A percentile compares a stretch with the other conserved stretches of the same genome.
Evolutionary conservation across 2,797 vertebrate genomes (phyloP).

Genomic region (Mus minutoides): DNA sequence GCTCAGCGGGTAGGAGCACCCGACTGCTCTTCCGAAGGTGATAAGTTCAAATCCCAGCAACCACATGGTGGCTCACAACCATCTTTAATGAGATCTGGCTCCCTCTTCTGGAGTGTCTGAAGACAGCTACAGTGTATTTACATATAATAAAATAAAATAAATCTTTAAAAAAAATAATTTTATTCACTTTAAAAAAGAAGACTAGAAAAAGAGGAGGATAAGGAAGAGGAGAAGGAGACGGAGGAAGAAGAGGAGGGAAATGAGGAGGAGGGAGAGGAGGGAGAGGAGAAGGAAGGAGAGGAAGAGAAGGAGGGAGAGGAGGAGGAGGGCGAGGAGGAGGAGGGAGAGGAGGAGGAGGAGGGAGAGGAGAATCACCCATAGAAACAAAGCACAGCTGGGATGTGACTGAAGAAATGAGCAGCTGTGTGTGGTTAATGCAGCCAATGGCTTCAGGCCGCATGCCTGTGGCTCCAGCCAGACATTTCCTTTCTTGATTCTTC

Average conservation of each 20-base stretch:
- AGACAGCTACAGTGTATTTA: no score
- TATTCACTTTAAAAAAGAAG: neutral
- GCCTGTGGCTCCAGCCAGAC: no score
- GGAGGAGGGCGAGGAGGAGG: neutral
- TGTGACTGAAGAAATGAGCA: neutral
- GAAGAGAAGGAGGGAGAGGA: neutral
- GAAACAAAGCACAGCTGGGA: neutral
- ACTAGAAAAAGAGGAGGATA: neutral
- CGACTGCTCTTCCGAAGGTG: no score
- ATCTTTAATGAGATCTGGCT: no score
- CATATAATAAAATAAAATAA: no score
- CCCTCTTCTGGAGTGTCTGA: no score
- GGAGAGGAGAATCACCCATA: neutral
- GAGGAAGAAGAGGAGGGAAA: neutral
- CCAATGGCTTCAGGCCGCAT: fast-evolving
- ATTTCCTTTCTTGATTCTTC: neutral
- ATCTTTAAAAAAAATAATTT: no score
- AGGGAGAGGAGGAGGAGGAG: neutral
- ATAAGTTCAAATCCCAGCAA: no score
- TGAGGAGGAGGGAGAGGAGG: neutral
- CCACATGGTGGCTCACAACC: no score
- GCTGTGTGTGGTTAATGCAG: neutral
- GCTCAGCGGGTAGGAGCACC: no score
- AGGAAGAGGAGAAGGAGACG: no score
- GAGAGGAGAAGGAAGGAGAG: fast-evolving